These are phyloP conservation scores for Melanotaenia duboulayi DNA, from an alignment of 2,113 vertebrate species.

Conservation along the genomic window DNA sequence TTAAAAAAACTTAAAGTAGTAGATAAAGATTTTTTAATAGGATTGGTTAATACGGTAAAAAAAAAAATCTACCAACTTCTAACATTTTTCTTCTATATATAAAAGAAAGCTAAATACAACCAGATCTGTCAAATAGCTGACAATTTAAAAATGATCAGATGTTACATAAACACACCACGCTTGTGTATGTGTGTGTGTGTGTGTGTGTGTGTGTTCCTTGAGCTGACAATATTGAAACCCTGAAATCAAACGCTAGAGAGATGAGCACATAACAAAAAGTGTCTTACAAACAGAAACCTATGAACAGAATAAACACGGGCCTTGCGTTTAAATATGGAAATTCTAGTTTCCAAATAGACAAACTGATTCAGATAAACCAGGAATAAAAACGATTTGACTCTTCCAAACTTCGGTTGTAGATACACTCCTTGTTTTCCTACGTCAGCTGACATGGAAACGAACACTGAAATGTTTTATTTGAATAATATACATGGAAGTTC, in stretches of 20 bases:
- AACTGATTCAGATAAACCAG: conserved; percentile 4
- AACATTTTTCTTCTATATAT: not conserved
- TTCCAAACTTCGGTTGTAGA: not conserved
- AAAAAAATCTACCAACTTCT: not conserved
- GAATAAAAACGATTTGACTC: not conserved
- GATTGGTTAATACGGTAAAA: too few species aligned
- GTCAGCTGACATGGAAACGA: not conserved
- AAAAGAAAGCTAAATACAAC: not conserved
- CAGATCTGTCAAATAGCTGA: not conserved
- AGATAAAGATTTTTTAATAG: too few species aligned
- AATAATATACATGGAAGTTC: conserved; percentile 41
- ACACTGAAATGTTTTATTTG: conserved; percentile 5
- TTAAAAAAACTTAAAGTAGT: too few species aligned
- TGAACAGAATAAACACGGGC: not conserved
- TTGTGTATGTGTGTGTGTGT: too few species aligned
- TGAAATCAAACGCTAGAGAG: not conserved
- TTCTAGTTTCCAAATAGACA: conserved; percentile 6
- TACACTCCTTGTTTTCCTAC: not conserved
- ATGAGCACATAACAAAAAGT: not conserved
- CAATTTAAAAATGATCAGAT: conserved; percentile 2
- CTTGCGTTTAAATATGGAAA: conserved; percentile 12
- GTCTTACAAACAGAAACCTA: not conserved
- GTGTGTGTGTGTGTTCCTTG: conserved; percentile 1
- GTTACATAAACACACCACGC: not conserved
- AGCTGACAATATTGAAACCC: not conserved